phyloP scores from a whole-genome alignment of 2,113 vertebrate genomes.

The Melanerpes formicivorus region DNA sequence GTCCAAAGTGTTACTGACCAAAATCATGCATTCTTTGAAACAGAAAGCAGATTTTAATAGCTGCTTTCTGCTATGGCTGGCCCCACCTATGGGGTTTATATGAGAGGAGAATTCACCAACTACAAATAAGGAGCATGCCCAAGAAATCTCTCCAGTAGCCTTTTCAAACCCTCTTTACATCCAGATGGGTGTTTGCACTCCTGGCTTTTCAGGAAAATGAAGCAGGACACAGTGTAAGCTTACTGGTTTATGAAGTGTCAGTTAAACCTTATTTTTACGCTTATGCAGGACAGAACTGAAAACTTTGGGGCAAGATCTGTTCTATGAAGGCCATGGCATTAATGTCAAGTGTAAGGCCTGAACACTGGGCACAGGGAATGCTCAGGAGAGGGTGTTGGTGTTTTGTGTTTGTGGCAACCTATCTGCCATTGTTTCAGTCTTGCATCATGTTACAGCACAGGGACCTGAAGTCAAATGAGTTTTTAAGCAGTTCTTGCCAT shows the following conservation, averaged over 20 bases:
- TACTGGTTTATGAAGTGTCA: background rate
- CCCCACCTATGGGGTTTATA: background rate
- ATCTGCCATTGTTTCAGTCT: background rate
- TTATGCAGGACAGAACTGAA: background rate
- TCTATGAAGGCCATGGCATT: background rate
- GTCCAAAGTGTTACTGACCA: background rate
- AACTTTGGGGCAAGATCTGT: background rate
- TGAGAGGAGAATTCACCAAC: background rate
- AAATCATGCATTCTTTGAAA: background rate
- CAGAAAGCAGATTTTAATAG: background rate
- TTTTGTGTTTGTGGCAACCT: background rate
- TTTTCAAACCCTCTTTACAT: background rate
- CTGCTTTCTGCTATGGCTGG: background rate
- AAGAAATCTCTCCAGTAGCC: background rate
- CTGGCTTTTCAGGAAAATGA: background rate
- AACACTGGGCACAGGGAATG: background rate
- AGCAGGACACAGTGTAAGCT: background rate
- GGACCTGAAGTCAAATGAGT: background rate
- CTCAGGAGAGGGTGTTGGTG: background rate
- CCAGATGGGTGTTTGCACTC: background rate
- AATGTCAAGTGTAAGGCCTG: background rate
- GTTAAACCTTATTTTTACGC: background rate
- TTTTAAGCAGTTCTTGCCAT: constrained; percentile 13
- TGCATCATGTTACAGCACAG: background rate
- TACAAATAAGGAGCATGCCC: background rate